Evolutionary conservation across 2,888 invertebrate species (phyloP), one percentile per base, ranked within the genome.

Genomic region (Hesperia comma): DNA sequence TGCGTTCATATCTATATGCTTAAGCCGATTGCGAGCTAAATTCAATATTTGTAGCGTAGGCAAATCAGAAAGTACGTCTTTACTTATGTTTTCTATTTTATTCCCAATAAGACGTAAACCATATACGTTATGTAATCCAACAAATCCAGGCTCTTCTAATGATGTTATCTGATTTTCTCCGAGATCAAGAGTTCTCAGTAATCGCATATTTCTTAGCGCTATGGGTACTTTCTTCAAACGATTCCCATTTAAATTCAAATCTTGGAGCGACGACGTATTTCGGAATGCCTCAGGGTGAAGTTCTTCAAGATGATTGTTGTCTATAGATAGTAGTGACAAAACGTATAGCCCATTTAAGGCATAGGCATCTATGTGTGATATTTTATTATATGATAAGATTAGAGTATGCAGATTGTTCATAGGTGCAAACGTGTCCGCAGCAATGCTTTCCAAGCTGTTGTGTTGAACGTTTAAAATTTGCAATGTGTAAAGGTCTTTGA

Each of bases 391-490:
- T 3, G 97, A 97, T 74, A 98, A 93, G 69, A 97, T 95, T 74
- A 98, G 92, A 14, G 98, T 98, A 87, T 98, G 98, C 70, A 98
- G 93, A 90, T 98, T 98, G 83, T 97, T 98, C 96, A 98, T 96
- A 5, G 97, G 96, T 46, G 97, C 94, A 85, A 98, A 98, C 1
- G 98, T 97, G 78, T 97, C 97, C 7, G 97, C 96, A 7, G 96
- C 96, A 70, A 98, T 96, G 68, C 94, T 96, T 82, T 97, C 96
- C 64, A 98, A 90, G 79, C 95, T 94, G 83, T 98, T 98, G 84
- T 97, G 95, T 75, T 97, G 96, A 73, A 98, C 93, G 82, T 98
- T 97, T 57, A 98, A 92, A 74, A 96, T 96, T 88, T 97, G 97
- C 68, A 98, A 90, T 15, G 97, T 97, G 79, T 98, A 97, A 70